Conservation (phyloP, 30 jellyfish, hydroid and myxozoan genomes). For the Phacellophora camtschatica region DNA sequence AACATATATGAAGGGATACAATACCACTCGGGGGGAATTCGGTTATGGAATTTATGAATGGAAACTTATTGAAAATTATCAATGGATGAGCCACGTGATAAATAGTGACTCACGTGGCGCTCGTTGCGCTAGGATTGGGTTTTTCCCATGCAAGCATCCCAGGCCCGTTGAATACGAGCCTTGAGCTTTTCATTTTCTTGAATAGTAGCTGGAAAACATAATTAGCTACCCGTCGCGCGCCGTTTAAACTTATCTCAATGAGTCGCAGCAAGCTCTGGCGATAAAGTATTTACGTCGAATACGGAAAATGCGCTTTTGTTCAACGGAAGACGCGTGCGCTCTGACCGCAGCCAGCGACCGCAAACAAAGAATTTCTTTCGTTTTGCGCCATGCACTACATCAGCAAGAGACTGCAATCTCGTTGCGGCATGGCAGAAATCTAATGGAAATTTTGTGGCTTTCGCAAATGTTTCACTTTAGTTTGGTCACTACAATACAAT, state of each 20-base stretch:
- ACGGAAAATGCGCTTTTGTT: slow-evolving; percentile 45
- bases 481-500: too few relatives aligned
- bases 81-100: background rate
- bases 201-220: slow-evolving; percentile 37
- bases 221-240: slow-evolving; percentile 30
- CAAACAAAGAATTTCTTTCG: too few relatives aligned
- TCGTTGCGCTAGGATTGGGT: background rate
- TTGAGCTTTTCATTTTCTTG: too few relatives aligned
- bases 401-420: too few relatives aligned
- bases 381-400: too few relatives aligned
- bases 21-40: background rate
- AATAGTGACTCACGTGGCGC: background rate
- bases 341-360: background rate
- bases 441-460: too few relatives aligned
- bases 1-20: background rate
- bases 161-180: background rate
- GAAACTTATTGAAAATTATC: too few relatives aligned
- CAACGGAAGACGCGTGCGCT: background rate
- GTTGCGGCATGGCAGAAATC: too few relatives aligned
- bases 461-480: too few relatives aligned
- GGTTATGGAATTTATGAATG: background rate
- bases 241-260: background rate
- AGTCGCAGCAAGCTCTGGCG: background rate
- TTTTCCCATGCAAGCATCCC: background rate
- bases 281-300: background rate